phyloP scores from a whole-genome alignment of 2,113 vertebrate genomes.

The Labeo rohita region DNA sequence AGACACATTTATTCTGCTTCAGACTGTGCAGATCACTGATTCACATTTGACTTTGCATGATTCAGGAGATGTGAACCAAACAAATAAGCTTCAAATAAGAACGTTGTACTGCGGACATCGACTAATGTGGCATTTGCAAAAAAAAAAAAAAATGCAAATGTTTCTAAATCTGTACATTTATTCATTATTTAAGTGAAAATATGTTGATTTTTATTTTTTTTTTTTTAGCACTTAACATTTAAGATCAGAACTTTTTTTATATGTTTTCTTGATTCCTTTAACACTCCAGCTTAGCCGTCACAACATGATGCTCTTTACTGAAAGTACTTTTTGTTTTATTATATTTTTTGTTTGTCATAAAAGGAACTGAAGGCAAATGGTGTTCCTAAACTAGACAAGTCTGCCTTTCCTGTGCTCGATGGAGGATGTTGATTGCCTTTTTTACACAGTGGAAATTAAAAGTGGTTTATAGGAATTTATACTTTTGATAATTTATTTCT shows the following conservation, averaged over 20 bases:
- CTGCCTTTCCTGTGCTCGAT: conserved; percentile 23
- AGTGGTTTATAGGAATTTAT: conserved; percentile 28
- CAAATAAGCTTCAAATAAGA: not conserved
- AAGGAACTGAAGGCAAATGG: not conserved
- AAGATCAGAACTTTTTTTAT: not conserved
- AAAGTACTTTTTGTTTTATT: not conserved
- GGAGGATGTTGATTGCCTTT: conserved; percentile 36
- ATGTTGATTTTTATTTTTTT: not conserved
- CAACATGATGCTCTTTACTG: not conserved
- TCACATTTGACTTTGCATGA: conserved; percentile 5
- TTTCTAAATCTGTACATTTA: conserved; percentile 12
- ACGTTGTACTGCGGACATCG: not conserved
- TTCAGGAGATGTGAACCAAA: conserved; percentile 13
- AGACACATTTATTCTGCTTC: not conserved
- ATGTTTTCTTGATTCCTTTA: conserved; percentile 1
- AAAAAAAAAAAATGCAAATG: not conserved
- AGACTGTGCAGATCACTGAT: not conserved
- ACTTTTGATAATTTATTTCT: conserved; percentile 28
- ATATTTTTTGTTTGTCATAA: not conserved
- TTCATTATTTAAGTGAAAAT: conserved; percentile 22
- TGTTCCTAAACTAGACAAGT: not conserved
- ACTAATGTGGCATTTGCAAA: conserved; percentile 5
- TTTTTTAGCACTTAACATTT: not conserved
- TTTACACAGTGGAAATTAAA: conserved; percentile 33
- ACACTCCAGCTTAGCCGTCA: conserved; percentile 8